These are phyloP conservation scores for Myotis lucifugus DNA, from an alignment of 2,113 vertebrate genomes.

Conservation along the genomic window DNA sequence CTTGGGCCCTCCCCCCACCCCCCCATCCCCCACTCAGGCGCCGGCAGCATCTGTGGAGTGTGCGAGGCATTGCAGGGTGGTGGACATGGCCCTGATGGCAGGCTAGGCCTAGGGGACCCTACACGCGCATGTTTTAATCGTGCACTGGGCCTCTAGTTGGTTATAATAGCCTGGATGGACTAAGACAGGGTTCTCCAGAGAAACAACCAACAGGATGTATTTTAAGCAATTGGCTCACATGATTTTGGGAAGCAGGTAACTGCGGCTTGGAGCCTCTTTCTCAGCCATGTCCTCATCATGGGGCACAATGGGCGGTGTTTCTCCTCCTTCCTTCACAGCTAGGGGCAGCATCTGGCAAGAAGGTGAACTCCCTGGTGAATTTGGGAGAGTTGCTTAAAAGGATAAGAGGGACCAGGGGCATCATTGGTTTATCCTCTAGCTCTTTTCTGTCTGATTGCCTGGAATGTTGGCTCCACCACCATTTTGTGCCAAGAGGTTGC, in stretches of 20 bases:
- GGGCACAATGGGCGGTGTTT: background rate
- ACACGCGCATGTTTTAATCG: no score
- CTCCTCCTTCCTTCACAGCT: background rate
- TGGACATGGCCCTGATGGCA: no score
- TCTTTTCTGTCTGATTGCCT: background rate
- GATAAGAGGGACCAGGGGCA: background rate
- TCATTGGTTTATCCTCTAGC: no score
- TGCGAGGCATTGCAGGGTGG: no score
- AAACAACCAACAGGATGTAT: background rate
- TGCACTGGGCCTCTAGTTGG: background rate
- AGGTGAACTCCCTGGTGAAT: accelerated
- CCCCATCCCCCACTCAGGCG: accelerated
- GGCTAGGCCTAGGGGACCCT: no score
- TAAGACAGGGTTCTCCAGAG: background rate
- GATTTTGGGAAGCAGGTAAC: background rate
- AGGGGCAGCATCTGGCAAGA: background rate
- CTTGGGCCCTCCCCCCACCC: no score
- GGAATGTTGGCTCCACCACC: background rate
- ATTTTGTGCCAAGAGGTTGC: background rate
- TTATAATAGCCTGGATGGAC: background rate
- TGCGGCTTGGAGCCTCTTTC: background rate
- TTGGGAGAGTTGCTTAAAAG: background rate
- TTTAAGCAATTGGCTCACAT: background rate
- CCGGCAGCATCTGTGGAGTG: no score
- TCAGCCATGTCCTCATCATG: background rate